These are phyloP conservation scores for Cylas formicarius DNA, from an alignment of 1,140 invertebrate genomes.

Conservation along the genomic window DNA sequence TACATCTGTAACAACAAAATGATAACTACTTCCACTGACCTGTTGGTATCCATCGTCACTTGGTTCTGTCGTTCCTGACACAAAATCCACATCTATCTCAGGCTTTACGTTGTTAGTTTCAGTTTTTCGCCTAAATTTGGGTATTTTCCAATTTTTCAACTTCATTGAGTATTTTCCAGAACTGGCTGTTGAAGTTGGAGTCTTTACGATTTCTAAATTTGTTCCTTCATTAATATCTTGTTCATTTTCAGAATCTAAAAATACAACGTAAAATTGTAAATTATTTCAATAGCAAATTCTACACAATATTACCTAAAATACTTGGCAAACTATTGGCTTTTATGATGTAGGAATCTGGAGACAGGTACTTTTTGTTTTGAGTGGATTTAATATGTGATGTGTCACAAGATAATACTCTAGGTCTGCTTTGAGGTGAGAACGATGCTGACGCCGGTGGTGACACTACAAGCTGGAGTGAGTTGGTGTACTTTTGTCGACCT, in stretches of 20 bases:
- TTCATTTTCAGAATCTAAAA: constrained; percentile 20
- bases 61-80: constrained; percentile 19
- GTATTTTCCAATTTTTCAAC: constrained; percentile 54
- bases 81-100: constrained; percentile 24
- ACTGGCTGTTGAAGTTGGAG: constrained; percentile 45
- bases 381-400: constrained; percentile 35
- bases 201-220: constrained; percentile 38
- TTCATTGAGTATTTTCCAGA: constrained; percentile 53
- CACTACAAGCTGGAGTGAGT: constrained; percentile 51
- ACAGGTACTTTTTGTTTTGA: constrained; percentile 48
- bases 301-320: constrained; percentile 71
- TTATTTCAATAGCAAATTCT: no score
- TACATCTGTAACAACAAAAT: background rate
- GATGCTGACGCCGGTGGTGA: constrained; percentile 47
- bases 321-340: constrained; percentile 71
- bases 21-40: constrained; percentile 14
- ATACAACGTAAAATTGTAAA: constrained; percentile 1
- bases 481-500: constrained; percentile 29
- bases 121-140: constrained; percentile 53
- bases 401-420: constrained; percentile 38
- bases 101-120: constrained; percentile 37
- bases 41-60: constrained; percentile 33
- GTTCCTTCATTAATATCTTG: constrained; percentile 37
- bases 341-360: constrained; percentile 52
- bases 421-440: constrained; percentile 38